Evolutionary conservation across 2,888 invertebrate genomes (phyloP).

Genomic region (Apamea sordens): DNA sequence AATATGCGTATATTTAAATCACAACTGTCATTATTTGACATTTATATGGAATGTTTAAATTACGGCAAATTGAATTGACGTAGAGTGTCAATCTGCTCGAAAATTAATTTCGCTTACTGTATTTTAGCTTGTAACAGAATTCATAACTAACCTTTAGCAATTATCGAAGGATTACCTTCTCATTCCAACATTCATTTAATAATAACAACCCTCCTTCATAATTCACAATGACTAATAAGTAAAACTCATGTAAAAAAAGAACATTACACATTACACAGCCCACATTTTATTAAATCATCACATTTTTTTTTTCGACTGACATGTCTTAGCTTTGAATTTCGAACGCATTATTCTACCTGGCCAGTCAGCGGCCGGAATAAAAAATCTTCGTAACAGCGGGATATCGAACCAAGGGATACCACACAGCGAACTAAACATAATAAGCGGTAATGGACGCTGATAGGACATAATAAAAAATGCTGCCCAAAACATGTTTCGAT

Average conservation of each 20-base stretch:
- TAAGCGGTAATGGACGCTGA: conserved; percentile 84
- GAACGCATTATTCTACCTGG: conserved; percentile 64
- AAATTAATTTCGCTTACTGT: too few species aligned
- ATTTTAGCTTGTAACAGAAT: background rate
- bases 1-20: too few species aligned
- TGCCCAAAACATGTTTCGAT: conserved; percentile 56
- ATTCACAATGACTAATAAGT: conserved; percentile 23
- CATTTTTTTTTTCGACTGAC: conserved; percentile 51
- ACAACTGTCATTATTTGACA: too few species aligned
- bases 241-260: conserved; percentile 36
- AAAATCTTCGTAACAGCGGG: conserved; percentile 78
- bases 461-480: conserved; percentile 77
- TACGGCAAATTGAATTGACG: too few species aligned
- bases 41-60: too few species aligned
- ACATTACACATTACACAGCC: background rate
- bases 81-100: too few species aligned
- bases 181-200: background rate
- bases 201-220: background rate
- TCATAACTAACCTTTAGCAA: background rate
- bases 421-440: conserved; percentile 83
- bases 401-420: conserved; percentile 77
- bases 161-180: background rate
- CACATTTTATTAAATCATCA: conserved; percentile 66
- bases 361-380: conserved; percentile 60
- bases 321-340: conserved; percentile 56